Evolutionary conservation across 2,888 invertebrate genomes (phyloP), one percentile per base, ranked within the genome.

Genomic region (Esperia sulphurella): DNA sequence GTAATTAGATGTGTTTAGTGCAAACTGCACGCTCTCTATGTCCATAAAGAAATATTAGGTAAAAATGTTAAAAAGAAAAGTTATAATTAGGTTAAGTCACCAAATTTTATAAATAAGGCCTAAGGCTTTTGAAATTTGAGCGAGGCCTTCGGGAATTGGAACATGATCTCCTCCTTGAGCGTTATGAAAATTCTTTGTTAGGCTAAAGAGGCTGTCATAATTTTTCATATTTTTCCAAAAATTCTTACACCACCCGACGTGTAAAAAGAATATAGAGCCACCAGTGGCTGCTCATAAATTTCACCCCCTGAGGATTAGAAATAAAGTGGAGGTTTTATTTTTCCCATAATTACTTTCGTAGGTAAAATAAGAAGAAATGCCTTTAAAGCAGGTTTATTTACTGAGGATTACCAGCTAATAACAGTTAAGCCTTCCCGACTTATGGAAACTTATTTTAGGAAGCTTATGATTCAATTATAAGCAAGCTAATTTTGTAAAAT

Each of bases 181-280:
- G 43, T 48, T 12, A 14, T 42, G 50, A 55, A 57, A 59, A 52
- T 50, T 53, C 41, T 51, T 53, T 44, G 30, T 41, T 35, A n/a
- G 50, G 28, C 47, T 52, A 51, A 58, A 59, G 51, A 59, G 53
- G 54, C 61, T 38, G 52, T 51, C 14, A 49, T 54, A n/a, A 29
- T 57, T 35, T 53, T 63, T 60, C 40, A 58, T 40, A 54, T 57
- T 61, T 58, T 60, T 52, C 41, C 9, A 54, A 58, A 59, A 59
- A 33, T 31, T 61, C 55, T 63, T 61, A 53, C n/a, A 6, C 43
- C 54, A 49, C 28, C 46, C 53, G 46, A 50, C 47, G 49, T 58
- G 57, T 64, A 63, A 68, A 57, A 55, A 62, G 59, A 69, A 69
- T 65, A 61, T 69, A 63, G 53, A 60, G 58, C 60, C 61, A 57